These are phyloP conservation scores for Gambusia holbrooki DNA, from an alignment of 2,113 vertebrate species.

Conservation along the genomic window DNA sequence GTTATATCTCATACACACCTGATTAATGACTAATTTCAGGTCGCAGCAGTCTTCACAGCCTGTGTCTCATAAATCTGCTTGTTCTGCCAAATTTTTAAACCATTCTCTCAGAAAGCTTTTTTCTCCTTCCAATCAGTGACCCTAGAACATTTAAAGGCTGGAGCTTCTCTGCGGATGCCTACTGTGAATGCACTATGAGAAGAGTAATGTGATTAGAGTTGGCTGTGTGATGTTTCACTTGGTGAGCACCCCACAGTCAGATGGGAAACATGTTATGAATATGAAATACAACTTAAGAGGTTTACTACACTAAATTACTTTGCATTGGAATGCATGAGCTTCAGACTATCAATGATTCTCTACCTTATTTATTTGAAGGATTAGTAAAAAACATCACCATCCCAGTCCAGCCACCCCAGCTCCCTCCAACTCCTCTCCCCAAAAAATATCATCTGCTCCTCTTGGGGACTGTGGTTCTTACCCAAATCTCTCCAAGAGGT, in stretches of 20 bases:
- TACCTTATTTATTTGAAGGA: slow-evolving; percentile 25
- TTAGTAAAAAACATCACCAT: slow-evolving; percentile 2
- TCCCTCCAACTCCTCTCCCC: no score
- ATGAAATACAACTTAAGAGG: slow-evolving; percentile 63
- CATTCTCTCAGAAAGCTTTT: slow-evolving; percentile 34
- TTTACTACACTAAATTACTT: slow-evolving; percentile 44
- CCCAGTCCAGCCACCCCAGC: no score
- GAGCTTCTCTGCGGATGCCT: slow-evolving; percentile 43
- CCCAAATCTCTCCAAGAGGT: no score
- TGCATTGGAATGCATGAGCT: slow-evolving; percentile 30
- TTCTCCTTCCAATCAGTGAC: slow-evolving; percentile 43
- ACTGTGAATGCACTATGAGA: slow-evolving; percentile 59
- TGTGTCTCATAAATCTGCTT: slow-evolving; percentile 12
- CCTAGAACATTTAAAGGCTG: slow-evolving; percentile 52
- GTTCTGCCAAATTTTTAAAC: slow-evolving; percentile 30
- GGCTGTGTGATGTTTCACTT: slow-evolving; percentile 77
- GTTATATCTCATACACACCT: no score
- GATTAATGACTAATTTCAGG: no score
- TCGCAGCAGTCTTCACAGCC: background rate
- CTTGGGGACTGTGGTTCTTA: no score
- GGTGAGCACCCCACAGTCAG: slow-evolving; percentile 63
- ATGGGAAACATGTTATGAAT: slow-evolving; percentile 70
- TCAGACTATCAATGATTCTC: background rate
- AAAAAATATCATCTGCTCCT: no score
- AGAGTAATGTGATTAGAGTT: slow-evolving; percentile 76